phyloP scores from a whole-genome alignment of 2,113 vertebrate genomes.

The Ciconia maguari region DNA sequence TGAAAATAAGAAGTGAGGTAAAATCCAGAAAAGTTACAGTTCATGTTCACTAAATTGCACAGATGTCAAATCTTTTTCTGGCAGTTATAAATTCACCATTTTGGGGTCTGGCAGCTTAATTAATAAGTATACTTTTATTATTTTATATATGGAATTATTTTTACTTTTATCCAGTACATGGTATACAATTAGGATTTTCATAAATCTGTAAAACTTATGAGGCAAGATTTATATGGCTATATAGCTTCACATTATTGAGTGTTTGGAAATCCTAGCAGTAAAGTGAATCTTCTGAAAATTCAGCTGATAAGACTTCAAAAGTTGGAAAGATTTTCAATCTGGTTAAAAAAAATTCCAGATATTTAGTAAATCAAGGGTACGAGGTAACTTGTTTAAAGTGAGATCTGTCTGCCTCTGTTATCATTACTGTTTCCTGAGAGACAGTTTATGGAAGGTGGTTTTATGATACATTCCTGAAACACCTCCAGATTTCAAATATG shows the following conservation, averaged over 20 bases:
- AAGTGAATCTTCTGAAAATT: slow-evolving; percentile 53
- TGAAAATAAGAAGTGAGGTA: slow-evolving; percentile 14
- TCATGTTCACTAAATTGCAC: slow-evolving; percentile 1
- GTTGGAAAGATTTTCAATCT: slow-evolving; percentile 47
- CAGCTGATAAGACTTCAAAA: slow-evolving; percentile 68
- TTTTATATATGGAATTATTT: background rate
- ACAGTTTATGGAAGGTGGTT: slow-evolving; percentile 79
- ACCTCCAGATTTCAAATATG: slow-evolving; percentile 79
- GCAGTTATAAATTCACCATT: background rate
- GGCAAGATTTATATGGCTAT: background rate
- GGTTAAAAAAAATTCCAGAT: slow-evolving; percentile 63
- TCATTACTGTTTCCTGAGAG: slow-evolving; percentile 75
- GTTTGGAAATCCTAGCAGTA: slow-evolving; percentile 3
- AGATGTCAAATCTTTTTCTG: slow-evolving; percentile 5
- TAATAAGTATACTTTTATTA: background rate
- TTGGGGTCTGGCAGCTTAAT: background rate
- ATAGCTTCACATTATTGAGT: background rate
- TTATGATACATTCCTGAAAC: slow-evolving; percentile 82
- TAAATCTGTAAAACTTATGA: background rate
- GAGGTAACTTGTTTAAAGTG: slow-evolving; percentile 69
- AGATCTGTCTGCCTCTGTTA: slow-evolving; percentile 71
- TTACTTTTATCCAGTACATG: background rate
- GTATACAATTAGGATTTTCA: background rate
- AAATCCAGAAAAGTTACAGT: slow-evolving; percentile 1
- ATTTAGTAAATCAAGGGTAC: slow-evolving; percentile 63